These are phyloP conservation scores for Lagria hirta DNA, from an alignment of 2,888 invertebrate species.

Conservation along the genomic window DNA sequence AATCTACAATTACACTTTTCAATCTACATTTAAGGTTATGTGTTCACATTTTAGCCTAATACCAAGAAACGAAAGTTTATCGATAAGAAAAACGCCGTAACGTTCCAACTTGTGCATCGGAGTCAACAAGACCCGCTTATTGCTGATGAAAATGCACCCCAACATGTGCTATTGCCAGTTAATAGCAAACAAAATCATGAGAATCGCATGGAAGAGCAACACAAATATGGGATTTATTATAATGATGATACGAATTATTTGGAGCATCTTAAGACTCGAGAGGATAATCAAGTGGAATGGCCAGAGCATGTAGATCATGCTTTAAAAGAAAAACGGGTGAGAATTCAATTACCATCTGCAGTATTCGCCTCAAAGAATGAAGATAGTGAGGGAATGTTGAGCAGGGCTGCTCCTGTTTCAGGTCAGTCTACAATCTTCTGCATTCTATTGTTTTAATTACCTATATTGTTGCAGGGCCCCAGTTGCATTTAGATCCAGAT, in stretches of 20 bases:
- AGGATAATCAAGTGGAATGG: conserved; percentile 60
- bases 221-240: conserved; percentile 87
- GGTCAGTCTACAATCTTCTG: conserved; percentile 5
- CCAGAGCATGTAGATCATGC: conserved; percentile 42
- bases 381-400: conserved; percentile 80
- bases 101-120: conserved; percentile 89
- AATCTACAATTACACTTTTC: no score
- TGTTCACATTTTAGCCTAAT: conserved; percentile 47
- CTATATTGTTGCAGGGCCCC: conserved; percentile 57
- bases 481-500: conserved; percentile 85
- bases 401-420: conserved; percentile 70
- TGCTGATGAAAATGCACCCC: conserved; percentile 86
- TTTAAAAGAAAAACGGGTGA: conserved; percentile 30
- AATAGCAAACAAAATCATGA: conserved; percentile 43
- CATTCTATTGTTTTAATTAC: conserved; percentile 23
- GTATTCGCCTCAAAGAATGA: conserved; percentile 60
- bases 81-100: conserved; percentile 86
- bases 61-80: conserved; percentile 76
- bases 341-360: conserved; percentile 38
- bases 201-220: conserved; percentile 69
- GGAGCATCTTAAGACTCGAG: conserved; percentile 78
- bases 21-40: conserved; percentile 26
- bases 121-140: conserved; percentile 91
- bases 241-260: conserved; percentile 96
- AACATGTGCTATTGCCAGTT: conserved; percentile 76